Conservation (phyloP, 2,888 invertebrate species). For the Lissonota sp. region DNA sequence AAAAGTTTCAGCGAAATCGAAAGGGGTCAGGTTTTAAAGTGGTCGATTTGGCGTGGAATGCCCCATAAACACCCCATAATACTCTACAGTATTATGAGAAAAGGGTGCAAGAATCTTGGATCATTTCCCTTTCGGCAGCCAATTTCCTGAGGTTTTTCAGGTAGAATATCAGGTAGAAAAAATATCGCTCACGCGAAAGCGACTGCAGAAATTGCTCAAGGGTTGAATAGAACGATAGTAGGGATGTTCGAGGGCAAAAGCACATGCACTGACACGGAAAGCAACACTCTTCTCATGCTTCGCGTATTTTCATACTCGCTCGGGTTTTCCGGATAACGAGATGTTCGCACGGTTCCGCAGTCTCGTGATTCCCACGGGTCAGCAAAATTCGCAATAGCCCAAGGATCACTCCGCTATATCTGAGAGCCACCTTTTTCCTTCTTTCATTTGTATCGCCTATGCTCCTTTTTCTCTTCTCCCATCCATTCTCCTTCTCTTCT, state of each 20-base stretch:
- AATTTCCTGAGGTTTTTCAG: too few relatives aligned
- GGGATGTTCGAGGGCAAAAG: slow-evolving; percentile 45
- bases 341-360: slow-evolving; percentile 50
- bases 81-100: too few relatives aligned
- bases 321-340: slow-evolving; percentile 64
- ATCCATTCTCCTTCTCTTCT: neutral
- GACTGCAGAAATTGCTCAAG: neutral
- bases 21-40: too few relatives aligned
- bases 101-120: too few relatives aligned
- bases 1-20: too few relatives aligned
- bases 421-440: slow-evolving; percentile 11
- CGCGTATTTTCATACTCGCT: slow-evolving; percentile 67
- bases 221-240: slow-evolving; percentile 21
- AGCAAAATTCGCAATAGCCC: neutral
- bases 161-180: slow-evolving; percentile 5
- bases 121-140: neutral
- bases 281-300: slow-evolving; percentile 63
- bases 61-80: too few relatives aligned
- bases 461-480: neutral
- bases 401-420: neutral
- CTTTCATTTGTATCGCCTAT: neutral
- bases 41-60: too few relatives aligned
- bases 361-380: slow-evolving; percentile 61
- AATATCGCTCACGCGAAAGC: neutral
- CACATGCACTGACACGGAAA: slow-evolving; percentile 59